Base-by-base conservation (phyloP, 2,888 invertebrate species). In the Bembecia ichneumoniformis region DNA sequence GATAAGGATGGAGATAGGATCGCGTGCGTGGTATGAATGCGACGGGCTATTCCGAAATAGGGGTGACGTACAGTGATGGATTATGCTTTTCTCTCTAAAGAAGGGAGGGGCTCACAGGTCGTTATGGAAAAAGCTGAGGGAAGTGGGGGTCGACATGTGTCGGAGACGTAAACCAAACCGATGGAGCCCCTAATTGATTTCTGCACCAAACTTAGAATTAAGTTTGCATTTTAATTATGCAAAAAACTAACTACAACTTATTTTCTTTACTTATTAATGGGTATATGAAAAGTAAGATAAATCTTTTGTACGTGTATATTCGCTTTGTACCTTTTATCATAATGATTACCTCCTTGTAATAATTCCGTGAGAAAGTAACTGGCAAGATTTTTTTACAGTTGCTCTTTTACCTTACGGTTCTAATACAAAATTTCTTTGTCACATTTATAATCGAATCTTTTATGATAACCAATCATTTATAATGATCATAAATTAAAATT, bases 21-120 rank as follows among this genome's bases (percentile, higher is more conserved):
- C 57, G 53, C 57, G 65, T 59, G 51, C 57, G 55, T 64, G 34
- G 82, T 64, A 70, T 51, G 82, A 86, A 62, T 66, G 81, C 77
- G 87, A 88, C 58, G 62, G 78, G 63, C 58, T 62, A 78, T 72
- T 75, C 82, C 87, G 82, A 87, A 88, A 89, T 88, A 89, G 88
- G 88, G 89, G 87, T 86, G 88, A 87, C 88, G 87, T 87, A 76
- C 87, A 82, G 88, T 88, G 89, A 89, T 89, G 88, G 90, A 84
- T 88, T 88, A 87, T 87, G 88, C 87, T 87, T 88, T 88, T 87
- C 88, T 87, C 88, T 87, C 87, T 84, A 87, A 86, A 88, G 88
- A 88, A 86, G 87, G 87, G 87, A 84, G 84, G 83, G 87, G 86
- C 87, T 83, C 87, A 81, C 84, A 87, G 88, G 84, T 88, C 87